phyloP scores from a whole-genome alignment of 2,113 vertebrate genomes.

The Crotalus helleri region DNA sequence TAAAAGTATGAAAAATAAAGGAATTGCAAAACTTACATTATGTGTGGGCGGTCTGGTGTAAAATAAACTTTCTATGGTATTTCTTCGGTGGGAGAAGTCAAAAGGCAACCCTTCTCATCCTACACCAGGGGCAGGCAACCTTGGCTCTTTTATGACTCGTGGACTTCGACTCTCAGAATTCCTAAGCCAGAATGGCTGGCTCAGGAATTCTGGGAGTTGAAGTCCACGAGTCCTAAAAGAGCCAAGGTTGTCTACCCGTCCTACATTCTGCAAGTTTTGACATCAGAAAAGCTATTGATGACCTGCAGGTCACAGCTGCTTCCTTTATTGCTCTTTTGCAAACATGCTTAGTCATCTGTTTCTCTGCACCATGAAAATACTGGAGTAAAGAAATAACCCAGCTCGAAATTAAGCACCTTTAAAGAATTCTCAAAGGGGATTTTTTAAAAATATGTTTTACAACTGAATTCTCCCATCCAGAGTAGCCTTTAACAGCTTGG shows the following conservation, averaged over 20 bases:
- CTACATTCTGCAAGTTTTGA: background rate
- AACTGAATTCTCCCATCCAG: background rate
- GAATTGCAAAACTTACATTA: too few relatives aligned
- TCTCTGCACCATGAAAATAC: too few relatives aligned
- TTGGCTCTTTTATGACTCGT: too few relatives aligned
- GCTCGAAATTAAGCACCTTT: background rate
- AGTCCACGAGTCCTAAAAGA: too few relatives aligned
- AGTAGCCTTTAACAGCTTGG: background rate
- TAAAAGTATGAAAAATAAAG: background rate
- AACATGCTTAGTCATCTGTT: background rate
- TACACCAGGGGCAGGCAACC: background rate
- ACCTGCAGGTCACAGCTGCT: background rate
- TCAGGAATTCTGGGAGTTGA: too few relatives aligned
- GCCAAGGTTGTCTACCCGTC: background rate
- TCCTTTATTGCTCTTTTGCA: background rate
- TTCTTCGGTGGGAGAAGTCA: background rate
- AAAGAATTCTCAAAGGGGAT: background rate
- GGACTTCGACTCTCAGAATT: too few relatives aligned
- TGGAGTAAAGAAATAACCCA: background rate
- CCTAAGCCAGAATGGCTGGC: too few relatives aligned
- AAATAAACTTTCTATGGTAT: background rate
- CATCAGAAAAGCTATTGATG: background rate
- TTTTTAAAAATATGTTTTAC: background rate
- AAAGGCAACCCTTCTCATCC: background rate
- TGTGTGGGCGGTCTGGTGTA: background rate